These are phyloP conservation scores for Slavum lentiscoides DNA, from an alignment of 2,888 invertebrate genomes.

Conservation along the genomic window DNA sequence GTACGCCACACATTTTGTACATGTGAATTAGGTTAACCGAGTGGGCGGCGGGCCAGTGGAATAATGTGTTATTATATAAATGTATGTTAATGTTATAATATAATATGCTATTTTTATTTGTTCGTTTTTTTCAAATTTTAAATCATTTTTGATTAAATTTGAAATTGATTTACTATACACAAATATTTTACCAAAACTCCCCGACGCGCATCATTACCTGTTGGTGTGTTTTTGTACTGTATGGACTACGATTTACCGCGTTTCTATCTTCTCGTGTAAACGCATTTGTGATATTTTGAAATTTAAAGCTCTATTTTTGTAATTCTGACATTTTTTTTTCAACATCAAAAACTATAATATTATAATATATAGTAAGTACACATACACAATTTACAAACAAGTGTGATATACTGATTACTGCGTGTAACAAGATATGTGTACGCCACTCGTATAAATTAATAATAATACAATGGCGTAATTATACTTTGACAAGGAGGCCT, in stretches of 20 bases:
- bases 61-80: too few relatives aligned
- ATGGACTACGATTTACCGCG: background rate
- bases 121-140: too few relatives aligned
- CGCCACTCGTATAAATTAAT: background rate
- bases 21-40: background rate
- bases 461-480: background rate
- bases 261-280: background rate
- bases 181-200: too few relatives aligned
- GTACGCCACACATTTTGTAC: too few relatives aligned
- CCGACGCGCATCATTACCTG: too few relatives aligned
- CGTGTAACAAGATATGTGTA: background rate
- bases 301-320: background rate
- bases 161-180: too few relatives aligned
- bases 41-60: background rate
- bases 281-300: background rate
- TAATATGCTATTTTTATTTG: too few relatives aligned
- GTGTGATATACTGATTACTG: background rate
- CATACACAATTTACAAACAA: background rate
- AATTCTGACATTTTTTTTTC: background rate
- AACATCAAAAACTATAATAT: background rate
- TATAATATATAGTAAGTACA: background rate
- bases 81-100: too few relatives aligned
- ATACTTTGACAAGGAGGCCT: background rate
- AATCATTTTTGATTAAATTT: too few relatives aligned
- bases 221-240: too few relatives aligned